Base-by-base conservation (phyloP, 2,797 vertebrate genomes). In the Smutsia gigantea region DNA sequence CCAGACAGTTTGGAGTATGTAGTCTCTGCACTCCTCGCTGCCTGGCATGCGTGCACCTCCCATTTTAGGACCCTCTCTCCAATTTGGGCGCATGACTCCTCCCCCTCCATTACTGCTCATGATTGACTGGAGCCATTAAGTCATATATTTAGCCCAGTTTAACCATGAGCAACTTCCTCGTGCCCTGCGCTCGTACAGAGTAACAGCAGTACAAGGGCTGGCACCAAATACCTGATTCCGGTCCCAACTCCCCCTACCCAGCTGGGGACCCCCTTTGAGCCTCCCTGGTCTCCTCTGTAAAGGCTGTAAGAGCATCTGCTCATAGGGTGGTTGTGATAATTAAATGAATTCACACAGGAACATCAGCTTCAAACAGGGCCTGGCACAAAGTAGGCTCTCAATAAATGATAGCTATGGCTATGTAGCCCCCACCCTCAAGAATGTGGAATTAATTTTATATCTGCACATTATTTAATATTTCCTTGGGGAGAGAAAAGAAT, bases 1-100 rank as follows among this genome's bases (percentile, higher is more conserved):
- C 17, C 57, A 51, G 63, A 31, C 3, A 0, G 13, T 69, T 15
- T 29, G 79, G 13, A 29, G 46, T 10, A 14, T 0, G 0, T 37
- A 19, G 9, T 31, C 31, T 19, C 15, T 17, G 17, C 1, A 1
- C 0, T 0, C 21, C 72, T 59, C 0, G 0, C 19, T 1, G 1
- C 14, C n/a, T 29, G 46, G 29, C 9, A 21, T 39, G 9, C 1
- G 0, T 1, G 66, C 34, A 2, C 21, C 25, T 21, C 39, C 78
- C 0, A 0, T 2, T 7, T 15, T 23, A n/a, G 61, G 39, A 18
- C 7, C 2, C 3, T 7, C 49, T 19, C 71, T 12, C 68, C n/a
- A 5, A 1, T 1, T 7, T 4, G 21, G 39, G 4, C 1, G 0
- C 4, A 0, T 1, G 17, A 18, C 72, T 23, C 51, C 15, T 53